Conservation (phyloP, 2,113 vertebrate species). For the Caracal caracal region DNA sequence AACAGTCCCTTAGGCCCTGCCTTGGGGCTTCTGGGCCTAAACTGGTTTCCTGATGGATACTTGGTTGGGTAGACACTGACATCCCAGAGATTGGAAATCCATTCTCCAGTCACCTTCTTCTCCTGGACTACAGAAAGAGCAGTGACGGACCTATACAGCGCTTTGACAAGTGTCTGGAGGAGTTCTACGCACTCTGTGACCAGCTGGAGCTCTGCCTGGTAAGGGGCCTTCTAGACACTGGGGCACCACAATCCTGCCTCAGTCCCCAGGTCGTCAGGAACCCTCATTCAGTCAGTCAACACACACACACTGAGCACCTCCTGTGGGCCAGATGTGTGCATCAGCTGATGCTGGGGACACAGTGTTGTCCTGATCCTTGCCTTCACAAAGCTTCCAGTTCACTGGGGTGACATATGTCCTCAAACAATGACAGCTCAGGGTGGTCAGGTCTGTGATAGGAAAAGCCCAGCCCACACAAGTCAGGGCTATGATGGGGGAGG, state of each 20-base stretch:
- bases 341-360: neutral
- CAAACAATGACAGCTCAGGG: neutral
- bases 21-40: neutral
- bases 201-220: conserved; percentile 96
- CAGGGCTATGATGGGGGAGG: neutral
- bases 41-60: neutral
- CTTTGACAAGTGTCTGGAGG: conserved; percentile 96
- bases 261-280: neutral
- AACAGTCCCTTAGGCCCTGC: neutral
- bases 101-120: neutral
- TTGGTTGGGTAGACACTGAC: conserved; percentile 17
- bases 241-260: neutral
- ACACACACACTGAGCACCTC: neutral
- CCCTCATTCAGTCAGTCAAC: neutral
- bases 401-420: neutral
- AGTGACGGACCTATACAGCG: conserved; percentile 91
- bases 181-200: conserved; percentile 96
- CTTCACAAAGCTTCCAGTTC: neutral
- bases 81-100: neutral
- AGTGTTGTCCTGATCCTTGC: neutral
- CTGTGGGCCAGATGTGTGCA: neutral
- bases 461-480: neutral
- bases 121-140: conserved; percentile 87
- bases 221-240: conserved; percentile 26
- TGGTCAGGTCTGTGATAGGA: neutral